These are phyloP conservation scores for Leptinotarsa juncta DNA, from an alignment of 2,888 invertebrate species.

Conservation along the genomic window DNA sequence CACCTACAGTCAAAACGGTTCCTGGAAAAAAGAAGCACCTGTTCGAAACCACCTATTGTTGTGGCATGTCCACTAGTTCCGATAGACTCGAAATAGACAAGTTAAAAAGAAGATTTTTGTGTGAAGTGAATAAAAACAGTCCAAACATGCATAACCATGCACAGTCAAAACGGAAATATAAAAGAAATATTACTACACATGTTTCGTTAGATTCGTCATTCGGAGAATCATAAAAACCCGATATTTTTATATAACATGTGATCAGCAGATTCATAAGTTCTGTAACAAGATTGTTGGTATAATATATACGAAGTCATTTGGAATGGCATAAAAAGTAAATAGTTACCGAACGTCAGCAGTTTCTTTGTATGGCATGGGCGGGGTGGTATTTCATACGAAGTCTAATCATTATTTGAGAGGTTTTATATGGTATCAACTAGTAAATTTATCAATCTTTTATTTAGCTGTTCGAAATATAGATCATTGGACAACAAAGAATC, in stretches of 20 bases:
- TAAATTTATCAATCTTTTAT: no score
- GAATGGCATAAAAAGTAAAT: no score
- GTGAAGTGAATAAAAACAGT: not conserved
- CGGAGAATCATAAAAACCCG: constrained; percentile 6
- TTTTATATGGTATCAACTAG: no score
- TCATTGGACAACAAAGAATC: no score
- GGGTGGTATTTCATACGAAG: no score
- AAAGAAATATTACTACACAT: constrained; percentile 1
- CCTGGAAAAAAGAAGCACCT: not conserved
- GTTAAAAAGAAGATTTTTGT: not conserved
- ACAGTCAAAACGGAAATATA: not conserved
- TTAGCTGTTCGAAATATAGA: no score
- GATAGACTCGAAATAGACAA: no score
- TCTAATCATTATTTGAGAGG: no score
- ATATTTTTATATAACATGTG: constrained; percentile 8
- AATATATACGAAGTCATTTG: no score
- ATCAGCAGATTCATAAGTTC: constrained; percentile 7
- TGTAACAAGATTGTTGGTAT: no score
- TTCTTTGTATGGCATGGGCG: no score
- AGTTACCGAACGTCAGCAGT: no score
- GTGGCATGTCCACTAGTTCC: not conserved
- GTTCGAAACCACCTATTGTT: not conserved
- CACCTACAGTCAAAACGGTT: not conserved
- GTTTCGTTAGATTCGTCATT: not conserved
- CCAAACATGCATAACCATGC: constrained; percentile 2